phyloP scores from a whole-genome alignment of 2,888 invertebrate genomes.

The Cephus sareptanus region DNA sequence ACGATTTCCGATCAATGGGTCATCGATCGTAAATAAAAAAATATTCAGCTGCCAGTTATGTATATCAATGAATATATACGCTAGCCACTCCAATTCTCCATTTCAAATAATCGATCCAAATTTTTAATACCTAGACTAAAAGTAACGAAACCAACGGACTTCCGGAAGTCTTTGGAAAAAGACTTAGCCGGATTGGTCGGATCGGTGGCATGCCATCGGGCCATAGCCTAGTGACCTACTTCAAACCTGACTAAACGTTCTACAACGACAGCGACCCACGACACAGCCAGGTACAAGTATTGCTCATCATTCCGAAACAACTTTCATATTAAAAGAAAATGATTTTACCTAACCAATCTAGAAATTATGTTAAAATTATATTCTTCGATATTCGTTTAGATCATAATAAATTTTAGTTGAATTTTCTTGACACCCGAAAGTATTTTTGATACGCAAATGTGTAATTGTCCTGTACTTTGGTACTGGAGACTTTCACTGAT shows the following conservation, averaged over 20 bases:
- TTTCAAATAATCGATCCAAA: not conserved
- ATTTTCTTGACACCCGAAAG: not conserved
- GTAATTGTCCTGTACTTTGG: not conserved
- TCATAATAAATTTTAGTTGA: not conserved
- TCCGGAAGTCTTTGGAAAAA: constrained; percentile 30
- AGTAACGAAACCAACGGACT: not conserved
- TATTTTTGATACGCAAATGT: not conserved
- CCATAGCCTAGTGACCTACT: constrained; percentile 54
- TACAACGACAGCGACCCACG: constrained; percentile 14
- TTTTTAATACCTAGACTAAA: not conserved
- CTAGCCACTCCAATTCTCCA: not conserved
- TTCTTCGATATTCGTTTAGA: not conserved
- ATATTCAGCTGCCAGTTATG: not conserved
- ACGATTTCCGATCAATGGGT: not conserved
- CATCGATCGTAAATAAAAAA: not conserved
- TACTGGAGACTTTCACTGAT: not conserved
- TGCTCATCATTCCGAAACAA: not conserved
- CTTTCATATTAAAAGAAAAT: not conserved
- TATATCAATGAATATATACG: not conserved
- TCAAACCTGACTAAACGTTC: constrained; percentile 22
- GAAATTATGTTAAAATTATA: not conserved
- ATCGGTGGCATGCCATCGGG: constrained; percentile 44
- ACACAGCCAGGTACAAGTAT: not conserved
- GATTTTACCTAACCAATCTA: not conserved
- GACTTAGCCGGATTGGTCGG: constrained; percentile 16